These are phyloP conservation scores for Hydractinia echinata DNA, from an alignment of 30 jellyfish, hydroid and myxozoan genomes.

Conservation along the genomic window DNA sequence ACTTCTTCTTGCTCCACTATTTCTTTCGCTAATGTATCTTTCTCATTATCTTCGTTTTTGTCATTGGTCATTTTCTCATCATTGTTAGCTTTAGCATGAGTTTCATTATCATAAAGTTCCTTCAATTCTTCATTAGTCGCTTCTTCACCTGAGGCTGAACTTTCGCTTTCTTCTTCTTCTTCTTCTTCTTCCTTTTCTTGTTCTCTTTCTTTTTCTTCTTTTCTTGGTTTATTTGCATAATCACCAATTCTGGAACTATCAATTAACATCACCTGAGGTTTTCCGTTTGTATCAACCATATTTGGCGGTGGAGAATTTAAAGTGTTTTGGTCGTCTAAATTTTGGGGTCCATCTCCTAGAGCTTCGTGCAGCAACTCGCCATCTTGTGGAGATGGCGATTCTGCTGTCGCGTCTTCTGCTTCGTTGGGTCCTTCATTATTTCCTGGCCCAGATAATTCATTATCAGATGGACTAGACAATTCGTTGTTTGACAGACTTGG, in stretches of 20 bases:
- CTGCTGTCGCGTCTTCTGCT: constrained; percentile 8
- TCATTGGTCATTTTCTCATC: background rate
- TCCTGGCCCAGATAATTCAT: background rate
- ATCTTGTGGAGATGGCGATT: background rate
- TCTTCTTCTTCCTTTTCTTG: background rate
- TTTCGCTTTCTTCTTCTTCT: constrained; percentile 3
- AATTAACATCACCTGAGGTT: background rate
- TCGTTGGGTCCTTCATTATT: background rate
- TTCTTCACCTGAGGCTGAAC: constrained; percentile 23
- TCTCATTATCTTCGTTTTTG: no score
- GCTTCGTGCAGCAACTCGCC: background rate
- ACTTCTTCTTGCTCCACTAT: constrained; percentile 17
- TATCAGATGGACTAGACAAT: background rate
- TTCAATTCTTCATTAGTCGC: constrained; percentile 28
- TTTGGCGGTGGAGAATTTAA: constrained; percentile 8
- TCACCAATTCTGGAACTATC: background rate
- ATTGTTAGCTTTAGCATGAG: background rate
- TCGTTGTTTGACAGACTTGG: background rate
- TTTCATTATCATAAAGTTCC: constrained; percentile 1
- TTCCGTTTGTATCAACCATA: background rate
- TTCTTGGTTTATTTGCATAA: background rate
- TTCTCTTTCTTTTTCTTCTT: background rate
- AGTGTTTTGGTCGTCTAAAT: background rate
- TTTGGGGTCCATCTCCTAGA: background rate
- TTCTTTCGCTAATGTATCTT: background rate